Conservation (phyloP, 2,113 vertebrate genomes). For the Speoplatyrhinus poulsoni region DNA sequence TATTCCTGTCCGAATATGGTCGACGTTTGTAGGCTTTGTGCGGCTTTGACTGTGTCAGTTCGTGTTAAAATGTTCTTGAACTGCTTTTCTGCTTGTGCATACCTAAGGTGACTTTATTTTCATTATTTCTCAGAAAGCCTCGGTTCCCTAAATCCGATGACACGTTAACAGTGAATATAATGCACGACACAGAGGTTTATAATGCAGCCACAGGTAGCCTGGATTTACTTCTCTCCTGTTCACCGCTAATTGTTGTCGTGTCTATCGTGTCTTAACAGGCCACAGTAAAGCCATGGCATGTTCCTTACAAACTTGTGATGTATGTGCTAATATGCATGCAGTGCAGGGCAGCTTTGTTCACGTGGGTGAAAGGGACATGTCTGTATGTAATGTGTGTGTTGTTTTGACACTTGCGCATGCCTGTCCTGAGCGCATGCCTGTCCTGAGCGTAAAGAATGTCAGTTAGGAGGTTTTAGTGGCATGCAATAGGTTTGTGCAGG, state of each 20-base stretch:
- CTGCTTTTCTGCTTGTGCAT: conserved; percentile 14
- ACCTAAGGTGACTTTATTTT: conserved; percentile 63
- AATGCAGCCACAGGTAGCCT: conserved; percentile 69
- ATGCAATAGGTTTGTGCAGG: neutral
- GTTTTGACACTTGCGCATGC: conserved; percentile 4
- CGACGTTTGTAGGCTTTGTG: no score
- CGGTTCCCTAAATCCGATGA: conserved; percentile 76
- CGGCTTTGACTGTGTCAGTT: no score
- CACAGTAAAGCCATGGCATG: conserved; percentile 15
- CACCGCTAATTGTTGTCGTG: conserved; percentile 25
- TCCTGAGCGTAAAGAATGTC: neutral
- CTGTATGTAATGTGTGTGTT: conserved; percentile 4
- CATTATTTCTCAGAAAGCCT: conserved; percentile 78
- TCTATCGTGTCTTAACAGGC: conserved; percentile 10
- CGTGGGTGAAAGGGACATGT: neutral
- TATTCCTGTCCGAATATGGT: no score
- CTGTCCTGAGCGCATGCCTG: conserved; percentile 17
- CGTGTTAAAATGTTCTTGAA: neutral
- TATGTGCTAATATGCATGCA: conserved; percentile 42
- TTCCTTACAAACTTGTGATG: conserved; percentile 15
- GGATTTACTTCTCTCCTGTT: conserved; percentile 38
- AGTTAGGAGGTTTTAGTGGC: neutral
- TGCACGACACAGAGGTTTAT: conserved; percentile 61
- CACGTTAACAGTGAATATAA: conserved; percentile 69
- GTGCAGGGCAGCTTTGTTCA: neutral